Evolutionary conservation across 1,140 invertebrate genomes (phyloP).

Genomic region (Pollicipes pollicipes): DNA sequence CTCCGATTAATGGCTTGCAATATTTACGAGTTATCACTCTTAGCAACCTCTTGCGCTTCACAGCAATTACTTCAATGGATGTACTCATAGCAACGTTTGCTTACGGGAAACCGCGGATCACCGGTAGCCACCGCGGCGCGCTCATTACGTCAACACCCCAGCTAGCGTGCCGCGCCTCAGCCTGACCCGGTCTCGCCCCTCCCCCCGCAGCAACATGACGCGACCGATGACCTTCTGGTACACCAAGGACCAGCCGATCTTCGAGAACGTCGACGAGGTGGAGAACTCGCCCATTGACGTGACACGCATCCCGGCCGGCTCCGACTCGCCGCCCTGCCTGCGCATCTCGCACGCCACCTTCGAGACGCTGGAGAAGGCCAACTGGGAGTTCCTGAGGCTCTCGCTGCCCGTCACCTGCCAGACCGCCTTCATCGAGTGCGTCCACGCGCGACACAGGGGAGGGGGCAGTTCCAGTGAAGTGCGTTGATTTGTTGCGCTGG

Average conservation of each 20-base stretch:
- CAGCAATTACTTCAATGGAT: too few species aligned
- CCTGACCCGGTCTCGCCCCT: slow-evolving; percentile 12
- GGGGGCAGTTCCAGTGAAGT: too few species aligned
- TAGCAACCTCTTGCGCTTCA: too few species aligned
- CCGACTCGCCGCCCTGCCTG: slow-evolving; percentile 81
- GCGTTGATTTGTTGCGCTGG: too few species aligned
- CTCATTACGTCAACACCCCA: too few species aligned
- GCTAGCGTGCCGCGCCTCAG: too few species aligned
- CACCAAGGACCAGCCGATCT: slow-evolving; percentile 89
- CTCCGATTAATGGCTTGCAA: too few species aligned
- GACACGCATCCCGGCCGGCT: slow-evolving; percentile 72
- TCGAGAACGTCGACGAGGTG: slow-evolving; percentile 85
- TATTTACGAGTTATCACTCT: too few species aligned
- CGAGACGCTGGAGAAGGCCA: slow-evolving; percentile 93
- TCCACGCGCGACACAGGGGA: too few species aligned
- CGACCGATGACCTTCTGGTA: slow-evolving; percentile 94
- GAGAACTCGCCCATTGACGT: slow-evolving; percentile 74
- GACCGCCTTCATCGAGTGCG: slow-evolving; percentile 58
- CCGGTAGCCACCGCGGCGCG: too few species aligned
- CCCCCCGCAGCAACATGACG: slow-evolving; percentile 76
- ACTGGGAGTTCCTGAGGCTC: slow-evolving; percentile 91
- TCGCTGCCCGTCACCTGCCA: slow-evolving; percentile 93
- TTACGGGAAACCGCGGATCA: too few species aligned
- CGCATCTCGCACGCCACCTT: slow-evolving; percentile 96
- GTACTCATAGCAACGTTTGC: too few species aligned